Percentiles rank a stretch among this genome's conserved stretches.
Evolutionary conservation across 2,113 vertebrate species (phyloP).

Genomic region (Tamias sibiricus): DNA sequence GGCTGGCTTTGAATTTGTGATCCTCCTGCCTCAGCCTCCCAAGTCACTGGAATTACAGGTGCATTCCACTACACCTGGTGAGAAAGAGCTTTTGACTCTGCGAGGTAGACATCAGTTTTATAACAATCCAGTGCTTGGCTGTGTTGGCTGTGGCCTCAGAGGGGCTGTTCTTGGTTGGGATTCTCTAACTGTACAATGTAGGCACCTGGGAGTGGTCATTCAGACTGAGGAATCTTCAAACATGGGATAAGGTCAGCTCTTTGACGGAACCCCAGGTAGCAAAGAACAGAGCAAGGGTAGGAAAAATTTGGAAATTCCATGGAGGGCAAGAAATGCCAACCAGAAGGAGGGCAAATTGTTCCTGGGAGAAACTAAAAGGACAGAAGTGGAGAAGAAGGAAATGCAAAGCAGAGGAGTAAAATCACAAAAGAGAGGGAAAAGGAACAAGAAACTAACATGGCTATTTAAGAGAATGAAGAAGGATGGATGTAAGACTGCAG

Average conservation of each 20-base stretch:
- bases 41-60: no score
- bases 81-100: not conserved
- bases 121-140: not conserved
- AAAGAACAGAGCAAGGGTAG: not conserved
- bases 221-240: not conserved
- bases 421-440: not conserved
- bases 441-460: not conserved
- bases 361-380: not conserved
- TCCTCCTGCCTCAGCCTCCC: no score
- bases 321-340: not conserved
- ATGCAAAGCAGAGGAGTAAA: not conserved
- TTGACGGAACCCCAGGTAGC: not conserved
- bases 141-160: not conserved
- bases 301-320: not conserved
- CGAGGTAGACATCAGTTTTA: not conserved
- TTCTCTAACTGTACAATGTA: not conserved
- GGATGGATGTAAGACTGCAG: not conserved
- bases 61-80: no score
- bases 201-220: not conserved
- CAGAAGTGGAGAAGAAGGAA: not conserved
- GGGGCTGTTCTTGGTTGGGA: not conserved
- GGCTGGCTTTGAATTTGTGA: no score
- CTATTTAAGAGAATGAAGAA: not conserved
- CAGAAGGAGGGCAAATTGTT: not conserved
- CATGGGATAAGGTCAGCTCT: not conserved